phyloP scores from a whole-genome alignment of 92 coral and sea anemone species.

The Palythoa grandis region DNA sequence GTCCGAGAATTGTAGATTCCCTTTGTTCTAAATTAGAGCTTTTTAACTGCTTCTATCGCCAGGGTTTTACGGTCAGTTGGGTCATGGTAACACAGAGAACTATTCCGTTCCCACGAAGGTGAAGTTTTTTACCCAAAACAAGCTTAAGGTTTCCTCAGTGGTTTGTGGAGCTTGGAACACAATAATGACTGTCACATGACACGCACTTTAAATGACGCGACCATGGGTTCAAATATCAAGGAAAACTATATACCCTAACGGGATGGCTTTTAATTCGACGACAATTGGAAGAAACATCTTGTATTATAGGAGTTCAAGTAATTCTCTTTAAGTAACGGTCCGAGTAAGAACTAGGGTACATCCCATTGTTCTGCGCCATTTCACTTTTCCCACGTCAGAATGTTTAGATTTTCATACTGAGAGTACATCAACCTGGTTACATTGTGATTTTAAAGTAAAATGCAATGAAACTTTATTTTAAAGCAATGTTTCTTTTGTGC shows the following conservation, averaged over 20 bases:
- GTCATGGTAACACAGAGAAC: conserved; percentile 67
- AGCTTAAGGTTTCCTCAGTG: conserved; percentile 21
- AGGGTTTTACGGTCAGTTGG: conserved; percentile 93
- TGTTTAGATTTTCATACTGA: too few species aligned
- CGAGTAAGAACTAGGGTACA: too few species aligned
- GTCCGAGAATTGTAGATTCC: too few species aligned
- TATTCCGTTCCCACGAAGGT: conserved; percentile 65
- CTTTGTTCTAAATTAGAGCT: background rate
- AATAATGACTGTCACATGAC: conserved; percentile 23
- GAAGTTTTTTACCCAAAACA: conserved; percentile 31
- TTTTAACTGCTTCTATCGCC: background rate
- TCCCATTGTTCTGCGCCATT: too few species aligned
- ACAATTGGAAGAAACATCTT: too few species aligned
- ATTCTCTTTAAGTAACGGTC: too few species aligned
- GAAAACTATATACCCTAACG: conserved; percentile 37
- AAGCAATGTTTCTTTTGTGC: too few species aligned
- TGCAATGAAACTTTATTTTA: too few species aligned
- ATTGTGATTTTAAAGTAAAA: too few species aligned
- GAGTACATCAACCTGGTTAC: too few species aligned
- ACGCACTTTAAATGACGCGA: background rate
- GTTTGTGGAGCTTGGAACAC: conserved; percentile 44
- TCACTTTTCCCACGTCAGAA: too few species aligned
- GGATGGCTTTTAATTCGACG: conserved; percentile 8
- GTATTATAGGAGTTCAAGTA: too few species aligned
- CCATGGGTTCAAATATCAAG: conserved; percentile 5